Conservation (phyloP, 2,113 vertebrate genomes). For the Psophia crepitans region DNA sequence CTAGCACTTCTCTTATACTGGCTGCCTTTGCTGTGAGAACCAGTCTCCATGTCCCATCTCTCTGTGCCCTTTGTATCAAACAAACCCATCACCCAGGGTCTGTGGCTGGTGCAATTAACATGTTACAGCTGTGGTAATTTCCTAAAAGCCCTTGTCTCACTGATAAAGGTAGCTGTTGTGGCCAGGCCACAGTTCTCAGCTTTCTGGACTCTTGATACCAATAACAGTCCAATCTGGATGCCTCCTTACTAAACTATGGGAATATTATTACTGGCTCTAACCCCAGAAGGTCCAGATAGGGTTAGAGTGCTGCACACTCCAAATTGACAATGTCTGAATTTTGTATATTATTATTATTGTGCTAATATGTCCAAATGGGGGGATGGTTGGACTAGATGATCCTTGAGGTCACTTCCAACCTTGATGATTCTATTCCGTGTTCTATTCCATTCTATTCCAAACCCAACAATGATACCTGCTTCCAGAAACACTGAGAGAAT, state of each 20-base stretch:
- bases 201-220: not conserved
- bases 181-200: not conserved
- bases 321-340: not conserved
- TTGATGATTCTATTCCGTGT: too few relatives aligned
- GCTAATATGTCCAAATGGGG: not conserved
- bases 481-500: not conserved
- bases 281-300: not conserved
- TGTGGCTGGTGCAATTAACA: not conserved
- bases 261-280: not conserved
- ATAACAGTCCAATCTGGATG: not conserved
- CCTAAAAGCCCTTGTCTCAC: not conserved
- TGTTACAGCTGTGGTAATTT: not conserved
- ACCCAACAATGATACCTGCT: not conserved
- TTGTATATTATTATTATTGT: not conserved
- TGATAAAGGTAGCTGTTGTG: not conserved
- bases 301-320: not conserved
- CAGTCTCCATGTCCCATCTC: not conserved
- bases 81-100: fast-evolving
- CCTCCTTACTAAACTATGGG: not conserved
- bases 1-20: not conserved
- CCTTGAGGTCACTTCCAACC: too few relatives aligned
- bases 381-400: too few relatives aligned
- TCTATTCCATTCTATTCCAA: too few relatives aligned
- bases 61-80: not conserved
- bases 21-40: not conserved